Evolutionary conservation across 2,797 vertebrate species (phyloP), one percentile per base, ranked within the genome.

Genomic region (Lophius americanus): DNA sequence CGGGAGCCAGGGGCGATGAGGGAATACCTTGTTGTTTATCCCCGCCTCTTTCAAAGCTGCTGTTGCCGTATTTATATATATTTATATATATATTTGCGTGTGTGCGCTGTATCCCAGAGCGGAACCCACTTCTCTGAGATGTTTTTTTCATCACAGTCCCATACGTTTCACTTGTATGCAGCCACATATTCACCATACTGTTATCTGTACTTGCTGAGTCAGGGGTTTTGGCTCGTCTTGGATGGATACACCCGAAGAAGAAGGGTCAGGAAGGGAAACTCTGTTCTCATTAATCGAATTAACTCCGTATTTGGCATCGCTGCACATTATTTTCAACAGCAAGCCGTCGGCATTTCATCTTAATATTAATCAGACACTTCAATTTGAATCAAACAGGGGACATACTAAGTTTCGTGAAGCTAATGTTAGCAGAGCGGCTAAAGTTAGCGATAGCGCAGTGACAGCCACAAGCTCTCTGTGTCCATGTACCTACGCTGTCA

Each of bases 21-120:
- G 82, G 81, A 82, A 87, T 87, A 76, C 82, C 85, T 79, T 11
- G 55, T 23, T 73, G 66, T 83, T 83, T 82, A 79, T 73, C 60
- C 74, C 60, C 60, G 43, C 43, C 59, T 64, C 61, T 41, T 23
- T 35, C 55, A 43, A 43, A 75, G 51, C 62, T 32, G 67, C 4
- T 70, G 76, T 62, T 32, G 71, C 61, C 48, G 35, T 54, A 59
- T 64, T 69, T 79, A 59, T 43, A 39, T 43, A 44, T 36, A 13
- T 64, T 4, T 33, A 13, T 54, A 44, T 38, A 38, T 38, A 38
- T 38, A 38, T 38, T 43, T 60, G 5, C 49, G 46, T 37, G 47
- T 49, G 4, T 54, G 47, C 23, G 23, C 23, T 2, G 23, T 37
- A 52, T 46, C 1, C 6, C 1, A 33, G 50, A 71, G 66, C 51